Percentiles rank a stretch among this genome's conserved stretches.
phyloP scores from a whole-genome alignment of 53 echinoderm and acorn worm species.

The Stichopus horrens region DNA sequence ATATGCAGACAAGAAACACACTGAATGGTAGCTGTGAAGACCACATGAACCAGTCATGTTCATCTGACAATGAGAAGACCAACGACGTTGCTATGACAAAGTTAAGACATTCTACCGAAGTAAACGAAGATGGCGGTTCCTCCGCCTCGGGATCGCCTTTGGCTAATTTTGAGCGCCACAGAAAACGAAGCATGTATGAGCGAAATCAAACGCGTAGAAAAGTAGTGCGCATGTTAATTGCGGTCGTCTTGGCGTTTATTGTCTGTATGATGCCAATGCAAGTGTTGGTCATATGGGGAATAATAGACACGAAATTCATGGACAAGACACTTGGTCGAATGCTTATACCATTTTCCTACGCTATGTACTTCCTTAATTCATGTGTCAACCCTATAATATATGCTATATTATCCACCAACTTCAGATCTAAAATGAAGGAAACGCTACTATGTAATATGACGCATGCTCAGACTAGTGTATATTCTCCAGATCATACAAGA shows the following conservation, averaged over 20 bases:
- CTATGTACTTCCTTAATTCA: constrained; percentile 86
- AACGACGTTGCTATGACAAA: constrained; percentile 24
- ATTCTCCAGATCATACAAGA: constrained; percentile 31
- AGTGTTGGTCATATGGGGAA: constrained; percentile 53
- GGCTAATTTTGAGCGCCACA: constrained; percentile 38
- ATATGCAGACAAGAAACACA: background rate
- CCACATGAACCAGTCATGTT: background rate
- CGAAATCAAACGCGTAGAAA: constrained; percentile 77
- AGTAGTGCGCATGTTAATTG: constrained; percentile 86
- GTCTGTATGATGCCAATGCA: constrained; percentile 78
- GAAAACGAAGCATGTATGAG: constrained; percentile 52
- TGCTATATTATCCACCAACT: constrained; percentile 90
- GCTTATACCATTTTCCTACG: constrained; percentile 55
- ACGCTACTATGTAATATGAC: constrained; percentile 55
- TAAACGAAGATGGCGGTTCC: constrained; percentile 35
- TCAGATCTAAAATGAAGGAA: constrained; percentile 80
- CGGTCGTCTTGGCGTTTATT: constrained; percentile 72
- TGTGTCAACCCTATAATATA: constrained; percentile 90
- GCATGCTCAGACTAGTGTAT: constrained; percentile 27
- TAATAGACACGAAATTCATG: background rate
- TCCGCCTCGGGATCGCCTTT: constrained; percentile 8
- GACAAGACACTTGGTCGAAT: constrained; percentile 28
- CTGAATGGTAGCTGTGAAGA: background rate
- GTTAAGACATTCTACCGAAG: constrained; percentile 36
- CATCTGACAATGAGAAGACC: background rate